Evolutionary conservation across 2,888 invertebrate species (phyloP).

Genomic region (Macropis europaea): DNA sequence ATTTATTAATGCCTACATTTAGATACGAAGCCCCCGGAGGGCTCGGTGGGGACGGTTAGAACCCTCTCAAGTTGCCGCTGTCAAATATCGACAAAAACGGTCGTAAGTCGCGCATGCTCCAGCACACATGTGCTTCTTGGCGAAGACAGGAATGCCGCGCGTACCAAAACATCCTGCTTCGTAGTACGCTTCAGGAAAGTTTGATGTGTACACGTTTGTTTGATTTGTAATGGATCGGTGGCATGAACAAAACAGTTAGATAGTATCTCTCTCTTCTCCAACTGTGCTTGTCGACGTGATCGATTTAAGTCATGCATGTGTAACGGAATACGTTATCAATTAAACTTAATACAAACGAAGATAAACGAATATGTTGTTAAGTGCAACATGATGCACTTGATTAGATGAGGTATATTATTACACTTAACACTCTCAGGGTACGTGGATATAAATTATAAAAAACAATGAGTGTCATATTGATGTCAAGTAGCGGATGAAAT

Average conservation of each 20-base stretch:
- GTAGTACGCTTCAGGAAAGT: slow-evolving; percentile 8
- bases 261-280: too few relatives aligned
- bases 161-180: slow-evolving; percentile 52
- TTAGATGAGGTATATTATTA: too few relatives aligned
- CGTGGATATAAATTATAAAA: too few relatives aligned
- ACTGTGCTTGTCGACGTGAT: too few relatives aligned
- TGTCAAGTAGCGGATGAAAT: too few relatives aligned
- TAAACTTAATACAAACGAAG: too few relatives aligned
- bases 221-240: not conserved
- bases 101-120: slow-evolving; percentile 68
- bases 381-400: too few relatives aligned
- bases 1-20: slow-evolving; percentile 76
- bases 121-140: slow-evolving; percentile 35
- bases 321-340: too few relatives aligned
- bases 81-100: slow-evolving; percentile 71
- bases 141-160: slow-evolving; percentile 27
- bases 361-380: too few relatives aligned
- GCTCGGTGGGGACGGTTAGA: slow-evolving; percentile 60
- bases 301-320: too few relatives aligned
- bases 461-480: too few relatives aligned
- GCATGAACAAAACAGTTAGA: not conserved
- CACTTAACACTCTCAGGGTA: too few relatives aligned
- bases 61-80: slow-evolving; percentile 67
- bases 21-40: slow-evolving; percentile 70
- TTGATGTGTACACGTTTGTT: slow-evolving; percentile 1